Evolutionary conservation across 2,113 vertebrate species (phyloP), one percentile per base, ranked within the genome.

Genomic region (Oxyura jamaicensis): DNA sequence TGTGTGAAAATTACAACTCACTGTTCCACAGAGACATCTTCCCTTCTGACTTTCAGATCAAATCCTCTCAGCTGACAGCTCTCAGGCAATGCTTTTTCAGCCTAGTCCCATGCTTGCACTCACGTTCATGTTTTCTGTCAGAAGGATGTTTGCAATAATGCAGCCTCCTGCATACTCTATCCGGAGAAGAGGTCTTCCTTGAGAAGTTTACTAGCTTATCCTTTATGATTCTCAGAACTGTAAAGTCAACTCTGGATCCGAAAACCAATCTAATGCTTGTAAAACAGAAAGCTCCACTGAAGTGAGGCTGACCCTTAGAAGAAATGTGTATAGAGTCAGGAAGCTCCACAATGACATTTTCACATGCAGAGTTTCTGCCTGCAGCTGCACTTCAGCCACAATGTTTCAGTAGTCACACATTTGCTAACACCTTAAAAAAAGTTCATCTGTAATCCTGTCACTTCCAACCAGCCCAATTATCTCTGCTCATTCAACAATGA

Each of bases 401-500:
- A 77, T 21, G 67, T 92, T 93, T 86, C 86, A 76, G 39, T 4
- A 84, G 53, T 77, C 77, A 73, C 88, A 82, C 53, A 26, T 81
- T 65, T 85, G 48, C 80, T 78, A 93, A 79, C 59, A 87, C 31
- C 66, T 91, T 82, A 21, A 18, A 84, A 48, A 52, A 91, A 93
- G 71, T 93, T 89, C n/a, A 69, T 87, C 74, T 72, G 41, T 60
- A 91, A 81, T 59, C 55, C 31, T 91, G 83, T 73, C 88, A 86
- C 66, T 91, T 86, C 66, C 66, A 91, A 86, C 50, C 62, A 73
- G 69, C 19, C 53, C 77, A 86, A 55, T 93, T 91, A 95, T 59
- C 74, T 89, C 69, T 86, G 83, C 74, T 95, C 80, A 82, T 76
- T 76, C 86, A 88, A 79, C 83, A 96, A 52, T 66, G 73, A 76